Base-by-base conservation (phyloP, 2,888 invertebrate genomes). In the Polymixis flavicincta region DNA sequence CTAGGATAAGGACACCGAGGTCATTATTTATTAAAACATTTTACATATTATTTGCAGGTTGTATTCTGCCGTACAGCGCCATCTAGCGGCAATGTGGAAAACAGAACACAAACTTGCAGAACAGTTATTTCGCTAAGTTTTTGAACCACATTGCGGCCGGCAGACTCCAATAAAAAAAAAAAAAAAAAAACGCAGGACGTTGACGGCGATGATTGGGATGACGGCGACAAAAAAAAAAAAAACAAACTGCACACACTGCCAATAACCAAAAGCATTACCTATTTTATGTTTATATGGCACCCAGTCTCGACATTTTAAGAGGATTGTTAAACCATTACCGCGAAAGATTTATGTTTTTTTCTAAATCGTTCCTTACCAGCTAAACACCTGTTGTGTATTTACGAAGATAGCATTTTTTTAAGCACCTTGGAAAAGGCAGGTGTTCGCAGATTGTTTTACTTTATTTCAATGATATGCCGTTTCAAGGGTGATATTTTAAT, bases 1-100 rank as follows among this genome's bases (percentile, higher is more conserved):
- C 48, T 67, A 83, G 78, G 83, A 83, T 80, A 80, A 83, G 71
- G 68, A 52, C 28, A 66, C 67, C 71, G 83, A 80, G 71, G 83
- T 78, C 64, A 71, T 42, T 42, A 55, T 63, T 68, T 54, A 70
- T 52, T 22, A 66, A 59, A 67, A 55, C 45, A 65, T 60, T 50
- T 61, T 37, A 48, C 25, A 37, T 42, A 57, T 59, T n/a, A 52
- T 65, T 65, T 48, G 60, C 19, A 32, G 2, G 48, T 57, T 48
- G 17, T 32, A 28, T 50, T 13, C 13, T 54, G 19, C 14, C 42
- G 42, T 32, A 50, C 17, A 83, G 25, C 83, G 81, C 79, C 81
- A 81, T 83, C 81, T 81, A 70, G 52, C 25, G 83, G 45, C 7
- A 54, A 54, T 6, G 13, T 52, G 14, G 32, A 55, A 59, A 65